Conservation (phyloP, 2,113 vertebrate genomes). For the Nibea albiflora region DNA sequence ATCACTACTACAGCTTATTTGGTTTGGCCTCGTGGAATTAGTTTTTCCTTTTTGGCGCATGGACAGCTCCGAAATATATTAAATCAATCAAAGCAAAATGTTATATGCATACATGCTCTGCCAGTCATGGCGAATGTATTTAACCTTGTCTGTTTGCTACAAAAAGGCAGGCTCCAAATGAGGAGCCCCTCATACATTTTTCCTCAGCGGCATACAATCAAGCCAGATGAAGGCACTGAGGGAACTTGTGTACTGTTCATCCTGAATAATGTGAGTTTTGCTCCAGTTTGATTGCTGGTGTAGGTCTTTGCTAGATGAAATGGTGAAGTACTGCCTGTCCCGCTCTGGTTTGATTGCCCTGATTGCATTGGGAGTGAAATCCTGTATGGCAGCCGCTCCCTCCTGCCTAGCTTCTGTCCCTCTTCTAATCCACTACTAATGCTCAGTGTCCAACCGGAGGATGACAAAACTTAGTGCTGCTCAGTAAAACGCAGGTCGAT, state of each 20-base stretch:
- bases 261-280: constrained; percentile 32
- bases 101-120: constrained; percentile 12
- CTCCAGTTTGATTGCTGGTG: constrained; percentile 53
- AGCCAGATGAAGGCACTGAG: constrained; percentile 27
- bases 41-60: not conserved
- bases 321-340: constrained; percentile 36
- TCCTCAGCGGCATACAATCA: constrained; percentile 37
- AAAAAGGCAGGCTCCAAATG: constrained; percentile 13
- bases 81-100: constrained; percentile 5
- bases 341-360: constrained; percentile 50
- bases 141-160: not conserved
- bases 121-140: constrained; percentile 13
- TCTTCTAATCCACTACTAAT: constrained; percentile 5
- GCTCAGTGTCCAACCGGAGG: not conserved
- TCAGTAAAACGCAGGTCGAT: not conserved
- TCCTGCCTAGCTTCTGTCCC: not conserved
- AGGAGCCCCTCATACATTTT: not conserved
- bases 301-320: constrained; percentile 39
- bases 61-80: constrained; percentile 6
- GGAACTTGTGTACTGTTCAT: constrained; percentile 26
- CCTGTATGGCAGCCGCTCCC: not conserved
- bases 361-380: constrained; percentile 56
- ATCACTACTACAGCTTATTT: not conserved
- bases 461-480: not conserved
- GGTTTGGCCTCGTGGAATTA: not conserved